Conservation (phyloP, 2,888 invertebrate species). For the Isotomurus palustris region DNA sequence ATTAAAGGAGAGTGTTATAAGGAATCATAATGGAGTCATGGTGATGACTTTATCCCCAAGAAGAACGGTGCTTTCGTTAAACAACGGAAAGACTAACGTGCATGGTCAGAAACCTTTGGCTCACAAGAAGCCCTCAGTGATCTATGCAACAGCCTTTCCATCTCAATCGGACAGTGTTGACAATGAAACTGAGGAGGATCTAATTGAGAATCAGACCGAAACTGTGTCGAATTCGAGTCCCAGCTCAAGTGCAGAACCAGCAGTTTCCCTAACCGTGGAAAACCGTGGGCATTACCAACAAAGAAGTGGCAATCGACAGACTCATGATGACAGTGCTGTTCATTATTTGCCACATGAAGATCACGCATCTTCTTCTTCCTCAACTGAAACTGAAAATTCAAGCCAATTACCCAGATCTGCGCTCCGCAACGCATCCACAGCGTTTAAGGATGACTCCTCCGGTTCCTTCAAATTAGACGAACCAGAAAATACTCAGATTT, state of each 20-base stretch:
- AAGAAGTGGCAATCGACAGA: too few relatives aligned
- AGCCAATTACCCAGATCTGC: constrained; percentile 3
- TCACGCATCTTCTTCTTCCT: too few relatives aligned
- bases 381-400: constrained; percentile 3
- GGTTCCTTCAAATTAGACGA: background rate
- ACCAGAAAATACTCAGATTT: constrained; percentile 3
- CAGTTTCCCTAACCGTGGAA: background rate
- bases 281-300: background rate
- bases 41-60: constrained; percentile 16
- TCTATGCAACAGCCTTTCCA: constrained; percentile 7
- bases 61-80: constrained; percentile 5
- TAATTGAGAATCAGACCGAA: constrained; percentile 24
- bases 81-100: constrained; percentile 1
- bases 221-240: constrained; percentile 14
- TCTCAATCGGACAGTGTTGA: constrained; percentile 1
- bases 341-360: too few relatives aligned
- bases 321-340: too few relatives aligned
- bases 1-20: constrained; percentile 22
- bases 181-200: constrained; percentile 1
- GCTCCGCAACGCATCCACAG: background rate
- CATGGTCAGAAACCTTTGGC: background rate
- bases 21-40: constrained; percentile 19
- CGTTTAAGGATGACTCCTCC: background rate
- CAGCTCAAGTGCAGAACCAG: too few relatives aligned
- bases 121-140: constrained; percentile 12